Evolutionary conservation across 1,140 invertebrate genomes (phyloP), one percentile per base, ranked within the genome.

Genomic region (Halyomorpha halys): DNA sequence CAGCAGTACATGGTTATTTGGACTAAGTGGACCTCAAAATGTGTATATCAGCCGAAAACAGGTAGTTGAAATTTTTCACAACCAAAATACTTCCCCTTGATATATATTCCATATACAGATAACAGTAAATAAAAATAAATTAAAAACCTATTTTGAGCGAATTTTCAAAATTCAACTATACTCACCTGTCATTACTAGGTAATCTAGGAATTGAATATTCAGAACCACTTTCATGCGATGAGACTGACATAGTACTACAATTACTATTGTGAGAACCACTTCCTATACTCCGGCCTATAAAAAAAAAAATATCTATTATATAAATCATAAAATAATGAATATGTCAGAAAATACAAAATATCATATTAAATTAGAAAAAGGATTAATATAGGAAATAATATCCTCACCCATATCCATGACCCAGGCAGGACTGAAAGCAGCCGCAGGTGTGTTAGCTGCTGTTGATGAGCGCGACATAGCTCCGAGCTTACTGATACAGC

Each of bases 401-500:
- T 16, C 27, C n/a, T 49, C 56, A 64, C 66, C 63, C 9, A 61
- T 67, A 30, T 83, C 81, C 80, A 82, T 82, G 0, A 80, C 84
- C 84, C 83, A 85, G 44, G 79, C 82, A 63, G 77, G 83, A 70
- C 77, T 82, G 66, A 83, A 82, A 15, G 49, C 70, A 16, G 64
- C 63, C 16, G 64, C 68, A 0, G 68, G 68, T 1, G 60, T 63
- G 27, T 21, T 62, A 3, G 81, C 82, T 67, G 79, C 79, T 14
- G 81, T 82, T 27, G 82, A 83, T 27, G 80, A 83, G 56, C 80
- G 70, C 3, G 81, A 81, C 72, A 83, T 82, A 2, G 79, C 78
- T 25, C 86, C 86, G 25, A 89, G 76, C 73, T 89, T 89, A 66
- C 84, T 84, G 69, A 87, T 83, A 70, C 87, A 90, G 69, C 84